A percentile compares a stretch with the other conserved stretches of the same genome.
These are phyloP conservation scores for Idaea aversata DNA, from an alignment of 2,888 invertebrate species.

Conservation along the genomic window DNA sequence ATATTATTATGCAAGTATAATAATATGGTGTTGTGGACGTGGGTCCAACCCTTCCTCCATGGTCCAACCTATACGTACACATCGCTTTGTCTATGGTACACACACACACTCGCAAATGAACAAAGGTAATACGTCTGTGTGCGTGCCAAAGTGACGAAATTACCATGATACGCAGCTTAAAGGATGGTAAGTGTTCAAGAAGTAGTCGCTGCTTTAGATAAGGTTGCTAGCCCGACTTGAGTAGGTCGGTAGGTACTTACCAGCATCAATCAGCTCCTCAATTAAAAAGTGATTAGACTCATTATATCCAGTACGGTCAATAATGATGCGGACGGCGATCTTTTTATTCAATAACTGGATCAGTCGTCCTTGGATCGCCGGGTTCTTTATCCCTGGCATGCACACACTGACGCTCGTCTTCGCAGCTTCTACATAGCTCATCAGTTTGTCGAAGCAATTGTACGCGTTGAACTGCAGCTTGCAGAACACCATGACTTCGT, in stretches of 20 bases:
- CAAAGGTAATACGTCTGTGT: too few relatives aligned
- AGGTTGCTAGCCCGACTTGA: not conserved
- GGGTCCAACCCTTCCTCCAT: too few relatives aligned
- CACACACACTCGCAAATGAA: too few relatives aligned
- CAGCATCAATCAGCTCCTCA: slow-evolving; percentile 64
- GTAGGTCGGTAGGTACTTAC: slow-evolving; percentile 40
- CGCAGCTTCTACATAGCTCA: slow-evolving; percentile 67
- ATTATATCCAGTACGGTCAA: slow-evolving; percentile 65
- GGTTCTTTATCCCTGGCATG: slow-evolving; percentile 74
- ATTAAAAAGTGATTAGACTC: slow-evolving; percentile 64
- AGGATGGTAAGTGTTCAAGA: too few relatives aligned
- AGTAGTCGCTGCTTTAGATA: not conserved
- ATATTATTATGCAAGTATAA: too few relatives aligned
- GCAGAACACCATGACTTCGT: slow-evolving; percentile 77
- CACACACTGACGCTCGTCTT: slow-evolving; percentile 63
- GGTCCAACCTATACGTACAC: too few relatives aligned
- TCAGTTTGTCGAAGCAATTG: slow-evolving; percentile 70
- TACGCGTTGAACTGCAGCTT: slow-evolving; percentile 70
- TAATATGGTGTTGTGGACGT: too few relatives aligned
- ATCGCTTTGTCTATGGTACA: too few relatives aligned
- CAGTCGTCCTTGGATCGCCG: slow-evolving; percentile 68
- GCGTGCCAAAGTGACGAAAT: too few relatives aligned
- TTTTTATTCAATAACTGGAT: slow-evolving; percentile 59
- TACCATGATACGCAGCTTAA: too few relatives aligned
- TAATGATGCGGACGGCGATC: slow-evolving; percentile 63